These are phyloP conservation scores for Parasteatoda tepidariorum DNA, from an alignment of 1,140 invertebrate genomes.

Conservation along the genomic window DNA sequence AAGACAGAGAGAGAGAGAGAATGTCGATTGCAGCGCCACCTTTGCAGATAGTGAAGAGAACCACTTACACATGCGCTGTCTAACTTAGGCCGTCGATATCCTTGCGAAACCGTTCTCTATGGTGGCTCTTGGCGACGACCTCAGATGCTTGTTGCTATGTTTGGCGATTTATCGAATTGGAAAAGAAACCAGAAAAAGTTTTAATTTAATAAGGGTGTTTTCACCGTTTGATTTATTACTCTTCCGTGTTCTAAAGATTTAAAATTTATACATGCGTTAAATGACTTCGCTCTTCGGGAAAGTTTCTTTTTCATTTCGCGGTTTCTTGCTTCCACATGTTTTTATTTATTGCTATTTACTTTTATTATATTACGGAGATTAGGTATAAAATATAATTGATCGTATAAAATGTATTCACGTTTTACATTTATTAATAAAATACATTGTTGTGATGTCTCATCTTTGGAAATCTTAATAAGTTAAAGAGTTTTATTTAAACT, in stretches of 20 bases:
- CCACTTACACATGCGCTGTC: slow-evolving; percentile 33
- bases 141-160: neutral
- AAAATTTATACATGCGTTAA: neutral
- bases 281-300: neutral
- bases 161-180: slow-evolving; percentile 1
- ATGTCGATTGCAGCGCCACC: slow-evolving; percentile 39
- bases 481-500: too few relatives aligned
- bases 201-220: neutral
- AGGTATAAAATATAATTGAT: too few relatives aligned
- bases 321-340: neutral
- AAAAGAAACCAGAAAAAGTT: neutral
- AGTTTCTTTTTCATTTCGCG: neutral
- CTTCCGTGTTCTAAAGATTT: neutral
- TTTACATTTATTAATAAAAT: too few relatives aligned
- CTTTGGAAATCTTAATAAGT: too few relatives aligned
- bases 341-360: too few relatives aligned
- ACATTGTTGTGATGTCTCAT: too few relatives aligned
- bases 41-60: slow-evolving; percentile 16
- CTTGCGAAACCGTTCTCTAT: neutral
- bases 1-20: neutral
- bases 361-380: too few relatives aligned
- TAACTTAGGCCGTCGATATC: neutral
- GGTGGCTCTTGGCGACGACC: neutral
- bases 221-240: neutral
- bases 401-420: too few relatives aligned